Conservation (phyloP, 2,113 vertebrate genomes). For the Ochotona princeps region DNA sequence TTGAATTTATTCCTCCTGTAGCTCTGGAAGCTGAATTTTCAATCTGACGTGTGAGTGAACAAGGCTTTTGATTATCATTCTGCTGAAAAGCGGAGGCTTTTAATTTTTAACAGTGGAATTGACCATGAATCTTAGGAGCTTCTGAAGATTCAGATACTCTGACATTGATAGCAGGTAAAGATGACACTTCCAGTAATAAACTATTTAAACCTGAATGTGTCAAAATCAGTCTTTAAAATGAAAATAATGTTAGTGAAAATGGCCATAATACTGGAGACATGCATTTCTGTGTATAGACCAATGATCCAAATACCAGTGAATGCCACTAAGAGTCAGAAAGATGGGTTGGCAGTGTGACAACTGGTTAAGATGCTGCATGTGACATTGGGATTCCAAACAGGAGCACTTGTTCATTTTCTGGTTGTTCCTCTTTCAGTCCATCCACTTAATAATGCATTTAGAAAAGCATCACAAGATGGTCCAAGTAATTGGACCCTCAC, state of each 20-base stretch:
- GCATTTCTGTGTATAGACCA: neutral
- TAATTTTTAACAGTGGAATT: neutral
- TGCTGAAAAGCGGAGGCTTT: neutral
- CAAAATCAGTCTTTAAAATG: neutral
- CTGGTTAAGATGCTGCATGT: too few species aligned
- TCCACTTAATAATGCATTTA: too few species aligned
- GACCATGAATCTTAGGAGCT: neutral
- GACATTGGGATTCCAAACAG: too few species aligned
- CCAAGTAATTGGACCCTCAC: too few species aligned
- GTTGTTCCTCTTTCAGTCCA: too few species aligned
- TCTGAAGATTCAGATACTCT: neutral
- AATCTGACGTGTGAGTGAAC: neutral
- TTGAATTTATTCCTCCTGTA: neutral
- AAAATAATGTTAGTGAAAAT: conserved; percentile 8
- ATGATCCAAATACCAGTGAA: neutral
- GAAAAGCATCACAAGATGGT: too few species aligned
- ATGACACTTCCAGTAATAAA: neutral
- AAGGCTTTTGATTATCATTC: neutral
- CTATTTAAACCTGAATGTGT: neutral
- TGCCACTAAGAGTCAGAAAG: neutral
- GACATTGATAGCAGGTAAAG: neutral
- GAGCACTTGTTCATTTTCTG: too few species aligned
- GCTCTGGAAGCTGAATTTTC: neutral
- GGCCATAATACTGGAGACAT: neutral
- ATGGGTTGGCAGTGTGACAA: too few species aligned